phyloP scores from a whole-genome alignment of 2,797 vertebrate genomes.

The Potorous gilbertii region DNA sequence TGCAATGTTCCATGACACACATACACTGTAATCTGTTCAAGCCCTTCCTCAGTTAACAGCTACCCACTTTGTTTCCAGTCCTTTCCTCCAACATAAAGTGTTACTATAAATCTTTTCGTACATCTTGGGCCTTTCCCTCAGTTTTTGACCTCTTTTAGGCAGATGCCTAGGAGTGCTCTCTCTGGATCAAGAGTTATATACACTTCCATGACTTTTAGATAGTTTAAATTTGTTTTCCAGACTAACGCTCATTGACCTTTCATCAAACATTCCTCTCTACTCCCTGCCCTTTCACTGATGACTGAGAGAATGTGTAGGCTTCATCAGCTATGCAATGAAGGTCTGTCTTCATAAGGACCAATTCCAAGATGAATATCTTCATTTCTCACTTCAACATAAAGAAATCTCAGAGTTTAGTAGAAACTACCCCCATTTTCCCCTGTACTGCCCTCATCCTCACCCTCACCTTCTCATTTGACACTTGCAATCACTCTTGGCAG shows the following conservation, averaged over 20 bases:
- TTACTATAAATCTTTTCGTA: neutral
- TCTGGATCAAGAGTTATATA: neutral
- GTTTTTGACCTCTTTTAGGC: neutral
- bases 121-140: neutral
- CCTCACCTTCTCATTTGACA: neutral
- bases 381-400: neutral
- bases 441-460: neutral
- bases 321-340: neutral
- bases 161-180: neutral
- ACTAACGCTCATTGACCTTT: neutral
- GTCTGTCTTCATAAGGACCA: neutral
- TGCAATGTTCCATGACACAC: neutral
- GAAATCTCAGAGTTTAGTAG: neutral
- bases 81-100: neutral
- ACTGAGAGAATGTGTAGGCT: neutral
- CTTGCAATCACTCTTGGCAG: neutral
- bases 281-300: neutral
- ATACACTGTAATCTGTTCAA: neutral
- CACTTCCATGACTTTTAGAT: neutral
- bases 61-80: neutral
- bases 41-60: neutral
- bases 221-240: neutral
- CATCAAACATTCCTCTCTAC: neutral
- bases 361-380: accelerated
- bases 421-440: accelerated